These are phyloP conservation scores for Neodiprion fabricii DNA, from an alignment of 1,140 invertebrate genomes.

Conservation along the genomic window DNA sequence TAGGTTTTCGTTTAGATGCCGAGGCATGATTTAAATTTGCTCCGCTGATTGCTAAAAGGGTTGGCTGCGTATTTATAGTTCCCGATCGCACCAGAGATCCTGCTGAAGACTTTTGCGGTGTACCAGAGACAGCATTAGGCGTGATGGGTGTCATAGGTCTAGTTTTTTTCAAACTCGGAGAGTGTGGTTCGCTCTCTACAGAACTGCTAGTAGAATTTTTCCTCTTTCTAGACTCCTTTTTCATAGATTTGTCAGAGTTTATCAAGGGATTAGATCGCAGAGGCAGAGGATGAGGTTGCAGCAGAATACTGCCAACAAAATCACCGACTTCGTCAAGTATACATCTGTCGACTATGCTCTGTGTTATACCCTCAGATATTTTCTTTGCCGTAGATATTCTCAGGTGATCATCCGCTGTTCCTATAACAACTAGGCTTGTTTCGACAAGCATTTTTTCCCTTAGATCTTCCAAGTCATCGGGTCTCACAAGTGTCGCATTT, in stretches of 20 bases:
- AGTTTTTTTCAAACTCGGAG: slow-evolving; percentile 55
- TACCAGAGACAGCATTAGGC: slow-evolving; percentile 38
- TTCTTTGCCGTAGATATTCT: slow-evolving; percentile 75
- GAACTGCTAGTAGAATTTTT: slow-evolving; percentile 65
- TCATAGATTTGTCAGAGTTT: slow-evolving; percentile 36
- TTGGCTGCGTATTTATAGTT: slow-evolving; percentile 41
- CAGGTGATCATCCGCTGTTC: slow-evolving; percentile 80
- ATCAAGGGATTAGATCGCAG: slow-evolving; percentile 53
- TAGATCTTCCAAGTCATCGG: slow-evolving; percentile 81
- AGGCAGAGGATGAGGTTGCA: slow-evolving; percentile 68
- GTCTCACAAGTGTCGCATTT: slow-evolving; percentile 67
- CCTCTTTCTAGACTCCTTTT: slow-evolving; percentile 47
- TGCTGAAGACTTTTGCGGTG: slow-evolving; percentile 44
- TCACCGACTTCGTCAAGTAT: slow-evolving; percentile 74
- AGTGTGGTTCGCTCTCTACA: slow-evolving; percentile 63
- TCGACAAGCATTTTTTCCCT: slow-evolving; percentile 78
- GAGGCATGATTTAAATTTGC: slow-evolving; percentile 44
- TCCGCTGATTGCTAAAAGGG: slow-evolving; percentile 31
- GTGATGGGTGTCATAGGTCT: slow-evolving; percentile 48
- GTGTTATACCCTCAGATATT: slow-evolving; percentile 77
- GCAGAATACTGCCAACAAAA: slow-evolving; percentile 66
- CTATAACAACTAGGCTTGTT: slow-evolving; percentile 81
- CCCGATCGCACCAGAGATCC: slow-evolving; percentile 58
- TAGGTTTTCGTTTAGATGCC: slow-evolving; percentile 52
- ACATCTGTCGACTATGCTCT: slow-evolving; percentile 81